Evolutionary conservation across 2,888 invertebrate species (phyloP), one percentile per base, ranked within the genome.

Genomic region (Chrysina gloriosa): DNA sequence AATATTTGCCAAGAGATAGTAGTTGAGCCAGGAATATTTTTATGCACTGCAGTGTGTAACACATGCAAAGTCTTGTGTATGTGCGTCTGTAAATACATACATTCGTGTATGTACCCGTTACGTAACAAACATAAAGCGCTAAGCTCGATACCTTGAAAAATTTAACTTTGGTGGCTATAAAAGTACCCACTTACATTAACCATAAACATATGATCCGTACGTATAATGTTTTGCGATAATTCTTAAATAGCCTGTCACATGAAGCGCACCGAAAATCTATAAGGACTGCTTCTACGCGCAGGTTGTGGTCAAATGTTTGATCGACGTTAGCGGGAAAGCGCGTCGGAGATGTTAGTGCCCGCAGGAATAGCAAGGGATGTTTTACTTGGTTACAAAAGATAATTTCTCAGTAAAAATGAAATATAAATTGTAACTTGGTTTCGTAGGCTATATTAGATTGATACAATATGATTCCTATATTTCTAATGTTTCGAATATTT

Each of bases 11-110:
- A 58, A 42, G 39, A 58, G 5, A 9, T 14, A 25, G 39, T 58
- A 58, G 25, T 42, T 58, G 7, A 39, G 39, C 58, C 19, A 11
- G 11, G 42, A 58, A 47, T 63, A 63, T 63, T 63, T 63, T 63
- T 48, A 63, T 63, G 63, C 47, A 50, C 31, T 50, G 19, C 45
- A 19, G 19, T 45, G 9, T 9, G 45, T 45, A 45, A 21, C 45
- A 45, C n/a, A n/a, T n/a, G n/a, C n/a, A n/a, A n/a, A n/a, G 19
- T 5, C 1, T 5, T 19, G 5, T 21, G 9, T 19, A n/a, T 36
- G 11, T 9, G 14, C 14, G 36, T 16, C 19, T 42, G 42, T 45
- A 21, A 7, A 7, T 16, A 16, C 6, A 16, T 14, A 3, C 9
- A 2, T 21, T 45, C 5, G n/a, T n/a, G n/a, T n/a, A n/a, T n/a